These are phyloP conservation scores for Cololabis saira DNA, from an alignment of 2,113 vertebrate genomes.

Conservation along the genomic window DNA sequence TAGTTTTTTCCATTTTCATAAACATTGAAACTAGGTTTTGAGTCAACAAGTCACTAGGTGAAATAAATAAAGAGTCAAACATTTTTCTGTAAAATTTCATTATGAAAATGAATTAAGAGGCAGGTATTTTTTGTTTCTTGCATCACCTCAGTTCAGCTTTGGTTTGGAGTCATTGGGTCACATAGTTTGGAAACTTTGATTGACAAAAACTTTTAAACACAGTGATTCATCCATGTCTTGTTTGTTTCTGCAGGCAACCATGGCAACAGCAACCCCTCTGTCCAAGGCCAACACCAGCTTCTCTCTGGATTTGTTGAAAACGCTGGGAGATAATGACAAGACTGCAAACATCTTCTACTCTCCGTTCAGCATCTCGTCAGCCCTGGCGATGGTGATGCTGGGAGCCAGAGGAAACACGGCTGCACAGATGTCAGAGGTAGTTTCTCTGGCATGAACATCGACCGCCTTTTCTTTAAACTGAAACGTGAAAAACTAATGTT, in stretches of 20 bases:
- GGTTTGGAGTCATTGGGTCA: too few relatives aligned
- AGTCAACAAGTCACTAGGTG: too few relatives aligned
- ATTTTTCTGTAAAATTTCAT: too few relatives aligned
- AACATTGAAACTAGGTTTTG: too few relatives aligned
- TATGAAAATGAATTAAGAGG: too few relatives aligned
- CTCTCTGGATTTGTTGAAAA: slow-evolving; percentile 82
- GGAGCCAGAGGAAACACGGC: slow-evolving; percentile 85
- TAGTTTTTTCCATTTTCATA: too few relatives aligned
- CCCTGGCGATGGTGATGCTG: slow-evolving; percentile 86
- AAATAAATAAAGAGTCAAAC: too few relatives aligned
- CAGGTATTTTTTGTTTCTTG: too few relatives aligned
- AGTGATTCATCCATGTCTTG: neutral
- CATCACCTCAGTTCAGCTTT: too few relatives aligned
- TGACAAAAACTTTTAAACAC: neutral
- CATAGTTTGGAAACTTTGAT: too few relatives aligned
- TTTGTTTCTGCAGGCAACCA: slow-evolving; percentile 37
- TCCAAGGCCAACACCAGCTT: slow-evolving; percentile 83
- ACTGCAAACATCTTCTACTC: slow-evolving; percentile 84
- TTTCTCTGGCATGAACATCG: neutral
- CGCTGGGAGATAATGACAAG: slow-evolving; percentile 71
- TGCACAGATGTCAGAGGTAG: slow-evolving; percentile 87
- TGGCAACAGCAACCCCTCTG: slow-evolving; percentile 59
- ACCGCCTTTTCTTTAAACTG: too few relatives aligned
- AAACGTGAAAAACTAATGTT: too few relatives aligned
- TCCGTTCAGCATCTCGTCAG: slow-evolving; percentile 86